Conservation (phyloP, 2,888 invertebrate species). For the Epinotia ramella region DNA sequence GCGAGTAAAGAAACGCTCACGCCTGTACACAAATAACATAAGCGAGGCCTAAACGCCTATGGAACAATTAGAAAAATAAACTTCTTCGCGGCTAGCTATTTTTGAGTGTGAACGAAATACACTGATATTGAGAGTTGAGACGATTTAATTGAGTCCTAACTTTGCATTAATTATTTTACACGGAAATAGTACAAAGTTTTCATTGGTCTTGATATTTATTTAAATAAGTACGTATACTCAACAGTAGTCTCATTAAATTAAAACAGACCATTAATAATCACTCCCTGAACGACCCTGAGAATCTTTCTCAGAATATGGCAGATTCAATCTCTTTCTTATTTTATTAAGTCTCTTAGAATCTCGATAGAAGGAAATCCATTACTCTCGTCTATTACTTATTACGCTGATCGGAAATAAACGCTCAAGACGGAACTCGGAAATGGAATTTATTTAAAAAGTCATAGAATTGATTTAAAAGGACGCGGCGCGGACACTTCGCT, state of each 20-base stretch:
- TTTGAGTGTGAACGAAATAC: too few relatives aligned
- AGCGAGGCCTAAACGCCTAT: too few relatives aligned
- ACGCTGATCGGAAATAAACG: constrained; percentile 10
- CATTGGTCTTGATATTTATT: too few relatives aligned
- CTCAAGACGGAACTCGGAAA: constrained; percentile 5
- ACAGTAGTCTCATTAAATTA: not conserved
- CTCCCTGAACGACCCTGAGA: not conserved
- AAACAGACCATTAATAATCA: not conserved
- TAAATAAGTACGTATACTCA: too few relatives aligned
- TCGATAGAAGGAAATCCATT: not conserved
- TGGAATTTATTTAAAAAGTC: constrained; percentile 23
- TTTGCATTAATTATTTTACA: too few relatives aligned
- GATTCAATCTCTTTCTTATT: not conserved
- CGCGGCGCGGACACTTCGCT: constrained; percentile 4
- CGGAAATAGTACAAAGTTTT: too few relatives aligned
- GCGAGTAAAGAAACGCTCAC: too few relatives aligned
- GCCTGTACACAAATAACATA: too few relatives aligned
- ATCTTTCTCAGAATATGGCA: not conserved
- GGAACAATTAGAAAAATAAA: too few relatives aligned
- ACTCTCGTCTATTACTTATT: constrained; percentile 3
- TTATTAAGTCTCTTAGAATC: not conserved
- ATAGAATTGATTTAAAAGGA: constrained; percentile 19
- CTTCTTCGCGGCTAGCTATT: too few relatives aligned
- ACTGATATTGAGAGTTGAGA: too few relatives aligned
- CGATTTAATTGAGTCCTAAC: too few relatives aligned